Percentiles rank a stretch among this genome's conserved stretches.
Conservation (phyloP, 2,113 vertebrate species). For the Prionailurus viverrinus region DNA sequence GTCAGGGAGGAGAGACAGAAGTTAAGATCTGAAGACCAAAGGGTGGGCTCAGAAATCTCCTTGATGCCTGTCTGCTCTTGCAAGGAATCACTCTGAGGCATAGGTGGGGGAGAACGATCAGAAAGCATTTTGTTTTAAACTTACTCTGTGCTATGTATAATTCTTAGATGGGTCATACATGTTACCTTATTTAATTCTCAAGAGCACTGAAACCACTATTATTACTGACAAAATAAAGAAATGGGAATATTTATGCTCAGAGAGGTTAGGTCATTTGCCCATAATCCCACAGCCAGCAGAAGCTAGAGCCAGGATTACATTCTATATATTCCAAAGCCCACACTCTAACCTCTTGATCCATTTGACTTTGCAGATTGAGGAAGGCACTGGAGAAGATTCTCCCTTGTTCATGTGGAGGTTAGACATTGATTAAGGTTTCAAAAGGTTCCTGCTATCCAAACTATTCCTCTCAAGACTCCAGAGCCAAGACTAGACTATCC, state of each 20-base stretch:
- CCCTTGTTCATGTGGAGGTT: neutral
- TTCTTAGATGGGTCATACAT: neutral
- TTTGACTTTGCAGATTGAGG: neutral
- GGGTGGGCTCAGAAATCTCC: conserved; percentile 15
- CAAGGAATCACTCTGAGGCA: neutral
- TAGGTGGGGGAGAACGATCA: neutral
- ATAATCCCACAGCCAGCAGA: neutral
- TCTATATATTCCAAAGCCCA: neutral
- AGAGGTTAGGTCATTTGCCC: neutral
- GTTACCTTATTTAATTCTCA: neutral
- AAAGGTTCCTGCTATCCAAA: neutral
- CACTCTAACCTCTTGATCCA: neutral
- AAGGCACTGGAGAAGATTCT: neutral
- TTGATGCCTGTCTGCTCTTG: neutral
- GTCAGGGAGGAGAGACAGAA: neutral
- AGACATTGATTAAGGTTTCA: neutral
- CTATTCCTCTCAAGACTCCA: neutral
- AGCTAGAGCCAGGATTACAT: neutral
- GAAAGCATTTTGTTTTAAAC: neutral
- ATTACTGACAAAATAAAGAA: neutral
- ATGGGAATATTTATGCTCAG: neutral
- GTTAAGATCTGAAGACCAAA: neutral
- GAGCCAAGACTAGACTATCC: neutral
- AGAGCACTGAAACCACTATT: neutral
- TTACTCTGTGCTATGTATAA: neutral